Percentiles rank a stretch among this genome's conserved stretches.
Conservation (phyloP, 2,797 vertebrate genomes). For the Menidia menidia region DNA sequence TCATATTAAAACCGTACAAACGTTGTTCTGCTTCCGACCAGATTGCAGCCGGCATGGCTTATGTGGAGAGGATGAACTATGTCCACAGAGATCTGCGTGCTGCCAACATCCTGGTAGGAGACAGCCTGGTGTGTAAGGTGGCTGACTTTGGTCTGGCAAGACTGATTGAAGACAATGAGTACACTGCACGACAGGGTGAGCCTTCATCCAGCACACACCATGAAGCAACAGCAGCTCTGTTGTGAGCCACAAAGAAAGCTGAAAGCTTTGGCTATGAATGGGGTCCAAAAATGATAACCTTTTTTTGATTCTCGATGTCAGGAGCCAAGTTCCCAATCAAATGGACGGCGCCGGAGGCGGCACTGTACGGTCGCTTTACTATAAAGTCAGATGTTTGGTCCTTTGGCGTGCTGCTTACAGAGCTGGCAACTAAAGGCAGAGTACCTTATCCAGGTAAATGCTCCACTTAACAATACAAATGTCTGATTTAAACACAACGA, state of each 20-base stretch:
- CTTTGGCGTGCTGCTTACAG: slow-evolving; percentile 94
- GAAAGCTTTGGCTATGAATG: neutral
- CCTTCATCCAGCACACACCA: neutral
- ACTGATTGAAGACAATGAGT: slow-evolving; percentile 97
- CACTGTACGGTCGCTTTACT: slow-evolving; percentile 95
- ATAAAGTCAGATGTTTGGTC: slow-evolving; percentile 99
- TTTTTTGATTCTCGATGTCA: slow-evolving; percentile 48
- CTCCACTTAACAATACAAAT: neutral
- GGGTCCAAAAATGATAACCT: neutral
- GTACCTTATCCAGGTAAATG: slow-evolving; percentile 93
- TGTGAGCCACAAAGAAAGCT: neutral
- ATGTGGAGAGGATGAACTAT: slow-evolving; percentile 98
- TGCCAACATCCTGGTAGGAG: slow-evolving; percentile 96
- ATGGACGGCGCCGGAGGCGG: slow-evolving; percentile 96
- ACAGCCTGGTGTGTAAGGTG: slow-evolving; percentile 95
- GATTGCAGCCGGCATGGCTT: slow-evolving; percentile 97
- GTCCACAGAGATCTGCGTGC: slow-evolving; percentile 96
- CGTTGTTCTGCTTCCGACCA: slow-evolving; percentile 49
- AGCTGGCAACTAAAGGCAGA: slow-evolving; percentile 96
- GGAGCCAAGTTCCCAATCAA: slow-evolving; percentile 98
- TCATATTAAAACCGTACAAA: neutral
- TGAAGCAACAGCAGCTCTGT: neutral
- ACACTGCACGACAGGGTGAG: slow-evolving; percentile 95
- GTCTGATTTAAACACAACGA: neutral
- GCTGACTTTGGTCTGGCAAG: slow-evolving; percentile 95